A percentile compares a stretch with the other conserved stretches of the same genome.
Evolutionary conservation across 1,140 invertebrate genomes (phyloP).

Genomic region (Oscheius sp.): DNA sequence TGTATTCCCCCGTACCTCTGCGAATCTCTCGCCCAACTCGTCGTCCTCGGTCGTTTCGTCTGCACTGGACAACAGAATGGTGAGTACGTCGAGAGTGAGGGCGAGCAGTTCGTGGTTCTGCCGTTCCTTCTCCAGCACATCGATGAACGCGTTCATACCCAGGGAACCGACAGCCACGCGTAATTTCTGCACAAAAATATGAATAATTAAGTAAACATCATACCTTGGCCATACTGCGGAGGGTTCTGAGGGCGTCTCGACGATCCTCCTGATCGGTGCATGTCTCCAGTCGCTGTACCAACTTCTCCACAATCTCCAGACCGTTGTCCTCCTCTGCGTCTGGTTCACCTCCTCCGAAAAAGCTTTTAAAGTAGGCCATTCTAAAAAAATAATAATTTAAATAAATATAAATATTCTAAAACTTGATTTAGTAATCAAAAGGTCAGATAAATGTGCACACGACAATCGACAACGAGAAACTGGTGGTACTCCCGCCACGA

Average conservation of each 20-base stretch:
- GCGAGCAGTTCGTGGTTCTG: conserved; percentile 86
- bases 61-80: conserved; percentile 81
- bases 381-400: neutral
- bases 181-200: conserved; percentile 69
- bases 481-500: too few species aligned
- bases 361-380: conserved; percentile 56
- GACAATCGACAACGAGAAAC: too few species aligned
- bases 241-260: conserved; percentile 87
- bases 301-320: conserved; percentile 72
- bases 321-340: conserved; percentile 38
- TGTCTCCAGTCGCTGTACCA: conserved; percentile 84
- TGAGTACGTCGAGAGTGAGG: conserved; percentile 84
- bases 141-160: conserved; percentile 80
- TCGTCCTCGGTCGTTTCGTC: conserved; percentile 60
- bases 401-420: neutral
- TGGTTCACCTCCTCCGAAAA: conserved; percentile 47
- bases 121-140: conserved; percentile 72
- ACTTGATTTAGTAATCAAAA: neutral
- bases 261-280: conserved; percentile 90
- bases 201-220: conserved; percentile 13
- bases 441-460: too few species aligned
- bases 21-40: conserved; percentile 84
- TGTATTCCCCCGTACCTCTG: conserved; percentile 68
- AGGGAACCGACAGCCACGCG: conserved; percentile 91
- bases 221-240: conserved; percentile 83